Evolutionary conservation across 2,113 vertebrate species (phyloP).

Genomic region (Mellivora capensis): DNA sequence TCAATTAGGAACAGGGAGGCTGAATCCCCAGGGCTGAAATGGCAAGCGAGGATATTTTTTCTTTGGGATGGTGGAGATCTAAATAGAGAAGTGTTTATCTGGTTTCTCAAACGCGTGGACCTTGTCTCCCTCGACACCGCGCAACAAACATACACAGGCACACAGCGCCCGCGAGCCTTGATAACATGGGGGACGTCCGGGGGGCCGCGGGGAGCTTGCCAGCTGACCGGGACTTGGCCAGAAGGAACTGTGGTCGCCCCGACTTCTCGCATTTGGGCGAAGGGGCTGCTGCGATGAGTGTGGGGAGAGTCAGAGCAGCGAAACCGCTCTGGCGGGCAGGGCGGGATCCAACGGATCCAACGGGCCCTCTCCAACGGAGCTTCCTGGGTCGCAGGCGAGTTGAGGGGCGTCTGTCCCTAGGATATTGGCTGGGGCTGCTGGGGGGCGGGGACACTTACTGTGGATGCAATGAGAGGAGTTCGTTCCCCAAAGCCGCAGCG

Average conservation of each 20-base stretch:
- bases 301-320: neutral
- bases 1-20: neutral
- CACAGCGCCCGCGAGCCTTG: neutral
- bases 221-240: neutral
- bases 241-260: neutral
- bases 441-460: conserved; percentile 71
- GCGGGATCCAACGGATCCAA: neutral
- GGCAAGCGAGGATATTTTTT: neutral
- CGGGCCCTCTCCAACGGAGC: neutral
- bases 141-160: neutral
- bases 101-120: neutral
- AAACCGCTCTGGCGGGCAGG: neutral
- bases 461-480: neutral
- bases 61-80: neutral
- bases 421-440: neutral
- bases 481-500: neutral
- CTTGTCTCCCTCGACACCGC: neutral
- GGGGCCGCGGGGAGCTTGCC: neutral
- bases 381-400: neutral
- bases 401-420: neutral
- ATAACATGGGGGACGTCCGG: neutral
- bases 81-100: neutral
- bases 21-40: neutral
- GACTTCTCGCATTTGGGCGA: neutral
- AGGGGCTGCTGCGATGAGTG: neutral